Evolutionary conservation across 1,140 invertebrate species (phyloP).

Genomic region (Anoplophora glabripennis): DNA sequence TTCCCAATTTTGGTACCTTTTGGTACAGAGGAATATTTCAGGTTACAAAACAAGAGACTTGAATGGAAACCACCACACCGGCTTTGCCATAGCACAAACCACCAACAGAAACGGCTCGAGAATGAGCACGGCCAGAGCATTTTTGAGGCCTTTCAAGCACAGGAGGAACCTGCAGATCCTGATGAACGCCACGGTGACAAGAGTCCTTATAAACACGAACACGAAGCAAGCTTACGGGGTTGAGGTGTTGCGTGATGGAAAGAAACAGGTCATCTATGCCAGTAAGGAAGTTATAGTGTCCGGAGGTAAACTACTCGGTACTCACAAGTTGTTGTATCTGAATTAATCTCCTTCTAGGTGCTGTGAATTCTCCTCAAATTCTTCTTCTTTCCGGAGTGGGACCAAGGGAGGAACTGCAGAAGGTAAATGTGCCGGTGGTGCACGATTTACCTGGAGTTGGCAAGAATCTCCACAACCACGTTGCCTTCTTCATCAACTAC

Average conservation of each 20-base stretch:
- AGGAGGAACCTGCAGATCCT: slow-evolving; percentile 74
- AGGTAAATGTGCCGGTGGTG: slow-evolving; percentile 62
- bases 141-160: slow-evolving; percentile 73
- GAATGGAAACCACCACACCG: slow-evolving; percentile 77
- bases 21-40: slow-evolving; percentile 35
- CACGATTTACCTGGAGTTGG: slow-evolving; percentile 82
- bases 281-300: slow-evolving; percentile 67
- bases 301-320: too few relatives aligned
- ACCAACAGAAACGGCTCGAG: slow-evolving; percentile 85
- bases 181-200: slow-evolving; percentile 71
- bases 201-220: slow-evolving; percentile 67
- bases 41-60: slow-evolving; percentile 78
- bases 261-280: slow-evolving; percentile 56
- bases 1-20: neutral
- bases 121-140: slow-evolving; percentile 76
- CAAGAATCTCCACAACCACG: slow-evolving; percentile 85
- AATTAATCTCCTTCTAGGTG: slow-evolving; percentile 53
- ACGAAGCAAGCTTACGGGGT: slow-evolving; percentile 67
- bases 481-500: slow-evolving; percentile 74
- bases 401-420: slow-evolving; percentile 66
- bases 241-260: slow-evolving; percentile 61
- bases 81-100: slow-evolving; percentile 82
- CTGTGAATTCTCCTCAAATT: slow-evolving; percentile 80
- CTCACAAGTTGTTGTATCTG: too few relatives aligned
- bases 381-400: slow-evolving; percentile 81